Conservation (phyloP, 2,888 invertebrate species). For the Nysson spinosus region DNA sequence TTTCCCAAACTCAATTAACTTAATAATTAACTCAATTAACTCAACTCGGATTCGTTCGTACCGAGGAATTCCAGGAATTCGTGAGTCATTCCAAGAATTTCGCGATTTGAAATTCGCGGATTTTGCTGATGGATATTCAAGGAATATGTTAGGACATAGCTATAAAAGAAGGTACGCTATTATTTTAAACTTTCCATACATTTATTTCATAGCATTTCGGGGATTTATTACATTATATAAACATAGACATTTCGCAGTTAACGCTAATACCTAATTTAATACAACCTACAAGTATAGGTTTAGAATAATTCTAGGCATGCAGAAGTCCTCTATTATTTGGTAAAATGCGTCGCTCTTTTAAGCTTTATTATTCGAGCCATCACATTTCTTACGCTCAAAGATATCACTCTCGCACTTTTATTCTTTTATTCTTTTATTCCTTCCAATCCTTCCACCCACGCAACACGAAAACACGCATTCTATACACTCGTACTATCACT, state of each 20-base stretch:
- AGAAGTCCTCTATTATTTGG: constrained; percentile 67
- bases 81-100: no score
- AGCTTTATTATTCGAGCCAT: constrained; percentile 44
- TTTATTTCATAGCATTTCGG: constrained; percentile 65
- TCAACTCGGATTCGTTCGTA: no score
- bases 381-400: constrained; percentile 5
- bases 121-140: no score
- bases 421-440: no score
- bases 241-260: constrained; percentile 69
- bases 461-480: no score
- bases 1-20: no score
- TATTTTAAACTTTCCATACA: constrained; percentile 57
- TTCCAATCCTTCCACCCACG: no score
- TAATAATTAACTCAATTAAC: no score
- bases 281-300: constrained; percentile 48
- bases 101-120: no score
- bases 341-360: constrained; percentile 60
- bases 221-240: constrained; percentile 71
- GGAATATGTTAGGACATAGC: no score
- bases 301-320: constrained; percentile 62
- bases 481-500: no score
- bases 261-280: constrained; percentile 62
- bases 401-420: background rate
- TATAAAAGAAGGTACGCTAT: background rate
- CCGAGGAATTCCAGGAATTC: no score